phyloP scores from a whole-genome alignment of 2,888 invertebrate genomes.

The Griposia aprilina region DNA sequence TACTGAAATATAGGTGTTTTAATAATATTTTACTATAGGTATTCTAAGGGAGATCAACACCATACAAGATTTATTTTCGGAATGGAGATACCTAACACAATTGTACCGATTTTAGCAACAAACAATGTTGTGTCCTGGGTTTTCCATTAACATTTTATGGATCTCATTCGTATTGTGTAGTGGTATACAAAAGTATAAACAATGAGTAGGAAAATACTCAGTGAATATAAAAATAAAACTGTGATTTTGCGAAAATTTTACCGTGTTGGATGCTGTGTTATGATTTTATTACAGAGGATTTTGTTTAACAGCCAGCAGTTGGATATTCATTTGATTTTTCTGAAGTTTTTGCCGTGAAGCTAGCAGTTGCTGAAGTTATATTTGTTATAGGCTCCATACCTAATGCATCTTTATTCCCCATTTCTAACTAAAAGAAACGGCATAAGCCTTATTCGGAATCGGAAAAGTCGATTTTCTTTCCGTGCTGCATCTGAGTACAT shows the following conservation, averaged over 20 bases:
- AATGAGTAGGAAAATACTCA: slow-evolving; percentile 37
- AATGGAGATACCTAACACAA: neutral
- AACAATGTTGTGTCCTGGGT: slow-evolving; percentile 13
- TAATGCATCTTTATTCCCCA: slow-evolving; percentile 40
- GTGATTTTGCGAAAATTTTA: neutral
- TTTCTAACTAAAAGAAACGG: slow-evolving; percentile 68
- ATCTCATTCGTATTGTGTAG: neutral
- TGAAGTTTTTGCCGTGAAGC: neutral
- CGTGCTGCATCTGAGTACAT: slow-evolving; percentile 64
- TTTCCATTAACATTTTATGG: slow-evolving; percentile 21
- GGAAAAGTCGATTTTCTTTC: slow-evolving; percentile 72
- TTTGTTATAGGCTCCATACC: neutral
- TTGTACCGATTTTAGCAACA: slow-evolving; percentile 20
- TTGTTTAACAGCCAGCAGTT: neutral
- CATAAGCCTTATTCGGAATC: slow-evolving; percentile 56
- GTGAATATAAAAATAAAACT: slow-evolving; percentile 26
- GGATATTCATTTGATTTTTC: neutral
- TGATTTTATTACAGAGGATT: slow-evolving; percentile 3
- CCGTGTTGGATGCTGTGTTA: neutral
- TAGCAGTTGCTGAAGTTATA: neutral
- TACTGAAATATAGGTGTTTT: neutral
- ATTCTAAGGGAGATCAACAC: neutral
- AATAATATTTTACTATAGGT: neutral
- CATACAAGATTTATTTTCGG: slow-evolving; percentile 12
- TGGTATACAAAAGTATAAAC: slow-evolving; percentile 1